Base-by-base conservation (phyloP, 2,797 vertebrate species). In the Hemibagrus guttatus region DNA sequence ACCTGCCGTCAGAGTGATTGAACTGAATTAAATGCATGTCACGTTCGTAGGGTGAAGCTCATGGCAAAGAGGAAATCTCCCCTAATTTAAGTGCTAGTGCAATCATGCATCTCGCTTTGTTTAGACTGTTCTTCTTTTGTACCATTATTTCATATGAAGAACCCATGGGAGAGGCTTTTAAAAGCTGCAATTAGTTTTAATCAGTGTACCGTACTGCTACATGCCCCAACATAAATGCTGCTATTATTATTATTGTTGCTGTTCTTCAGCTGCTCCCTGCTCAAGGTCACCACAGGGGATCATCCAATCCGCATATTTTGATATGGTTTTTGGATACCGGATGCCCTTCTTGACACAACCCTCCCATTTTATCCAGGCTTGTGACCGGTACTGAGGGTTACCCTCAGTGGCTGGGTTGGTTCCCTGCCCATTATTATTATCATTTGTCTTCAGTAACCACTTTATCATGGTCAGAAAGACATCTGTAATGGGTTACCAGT, bases 11-110 rank as follows among this genome's bases (percentile, higher is more conserved):
- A 69, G 39, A 76, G 81, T 68, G 72, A 88, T 75, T 75, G 79
- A 85, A 88, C 64, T 19, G 61, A 81, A 81, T 81, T 35, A 49
- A 82, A 87, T 81, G 66, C 66, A 23, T 52, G 61, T 85, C 61
- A 76, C 9, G 28, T 76, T 85, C 39, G 46, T 58, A 81, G 66
- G 12, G 52, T 80, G 56, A 69, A 83, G 13, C 39, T 46, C 35
- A 21, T 21, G 14, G 26, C 13, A 71, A 52, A 39, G 23, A 72
- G 21, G 28, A 56, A 81, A 49, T 49, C 1, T 64, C 23, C 19
- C 49, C 21, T 74, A 69, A 58, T 78, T 49, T 71, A 71, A 58
- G n/a, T 79, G 35, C 63, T 69, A 17, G 26, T 42, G 35, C 35
- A 83, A 63, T 84, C 23, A 58, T 23, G 46, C 71, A 39, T 14